Percentiles rank a stretch among this genome's conserved stretches.
phyloP scores from a whole-genome alignment of 2,113 vertebrate genomes.

The Chloropsis cyanopogon region DNA sequence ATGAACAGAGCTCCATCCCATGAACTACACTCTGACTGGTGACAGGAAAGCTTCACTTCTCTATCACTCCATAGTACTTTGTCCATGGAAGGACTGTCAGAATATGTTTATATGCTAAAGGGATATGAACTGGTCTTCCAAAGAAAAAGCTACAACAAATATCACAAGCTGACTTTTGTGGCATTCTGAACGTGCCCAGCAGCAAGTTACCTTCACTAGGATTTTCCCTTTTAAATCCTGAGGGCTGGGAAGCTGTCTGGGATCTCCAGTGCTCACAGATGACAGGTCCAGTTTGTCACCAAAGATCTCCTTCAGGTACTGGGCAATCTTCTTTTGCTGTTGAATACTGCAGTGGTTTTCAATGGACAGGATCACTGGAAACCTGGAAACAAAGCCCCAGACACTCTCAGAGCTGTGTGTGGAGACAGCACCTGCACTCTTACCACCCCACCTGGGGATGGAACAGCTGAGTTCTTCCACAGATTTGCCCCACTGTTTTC shows the following conservation, averaged over 20 bases:
- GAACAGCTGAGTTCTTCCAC: not conserved
- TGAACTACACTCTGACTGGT: not conserved
- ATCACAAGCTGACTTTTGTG: not conserved
- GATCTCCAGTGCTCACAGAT: constrained; percentile 75
- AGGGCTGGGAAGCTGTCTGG: constrained; percentile 88
- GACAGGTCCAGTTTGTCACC: constrained; percentile 88
- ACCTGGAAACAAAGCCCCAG: constrained; percentile 71
- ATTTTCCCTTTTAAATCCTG: constrained; percentile 91
- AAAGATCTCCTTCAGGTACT: constrained; percentile 90
- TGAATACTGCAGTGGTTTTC: constrained; percentile 96
- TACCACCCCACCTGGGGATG: not conserved
- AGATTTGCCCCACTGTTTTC: not conserved
- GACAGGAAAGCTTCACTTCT: not conserved
- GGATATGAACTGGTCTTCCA: not conserved
- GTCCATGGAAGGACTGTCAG: not conserved
- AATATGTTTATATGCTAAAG: not conserved
- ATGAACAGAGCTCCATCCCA: not conserved
- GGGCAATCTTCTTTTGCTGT: constrained; percentile 95
- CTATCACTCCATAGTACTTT: not conserved
- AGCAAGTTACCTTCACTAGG: constrained; percentile 87
- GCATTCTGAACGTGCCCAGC: not conserved
- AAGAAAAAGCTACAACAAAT: not conserved
- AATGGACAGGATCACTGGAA: constrained; percentile 91
- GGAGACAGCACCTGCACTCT: not conserved
- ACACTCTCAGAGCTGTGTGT: not conserved